These are phyloP conservation scores for Euphysa ruthae DNA, from an alignment of 30 jellyfish, hydroid and myxozoan genomes.

Conservation along the genomic window DNA sequence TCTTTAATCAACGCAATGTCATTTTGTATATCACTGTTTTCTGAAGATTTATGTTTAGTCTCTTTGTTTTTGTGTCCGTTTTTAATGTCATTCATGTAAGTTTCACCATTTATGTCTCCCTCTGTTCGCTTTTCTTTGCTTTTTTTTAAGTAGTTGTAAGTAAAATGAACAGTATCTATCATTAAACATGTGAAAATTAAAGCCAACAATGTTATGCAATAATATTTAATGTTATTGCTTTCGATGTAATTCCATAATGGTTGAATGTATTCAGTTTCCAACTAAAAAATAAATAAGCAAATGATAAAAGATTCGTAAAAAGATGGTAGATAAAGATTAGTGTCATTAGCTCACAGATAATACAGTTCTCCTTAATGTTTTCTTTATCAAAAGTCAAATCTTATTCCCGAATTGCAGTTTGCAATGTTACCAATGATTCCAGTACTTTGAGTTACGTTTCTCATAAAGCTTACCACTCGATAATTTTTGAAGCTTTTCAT, in stretches of 20 bases:
- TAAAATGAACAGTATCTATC: not conserved
- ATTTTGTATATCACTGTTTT: not conserved
- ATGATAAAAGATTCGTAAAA: too few relatives aligned
- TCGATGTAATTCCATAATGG: not conserved
- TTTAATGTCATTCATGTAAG: not conserved
- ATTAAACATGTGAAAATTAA: not conserved
- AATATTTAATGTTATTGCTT: not conserved
- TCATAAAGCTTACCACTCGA: too few relatives aligned
- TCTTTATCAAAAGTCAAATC: too few relatives aligned
- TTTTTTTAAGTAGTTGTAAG: not conserved
- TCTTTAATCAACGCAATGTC: conserved; percentile 21
- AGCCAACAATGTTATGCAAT: not conserved
- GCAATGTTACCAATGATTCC: too few relatives aligned
- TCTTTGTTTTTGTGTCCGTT: not conserved
- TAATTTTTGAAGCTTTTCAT: too few relatives aligned
- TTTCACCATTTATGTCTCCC: not conserved
- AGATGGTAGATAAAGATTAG: too few relatives aligned
- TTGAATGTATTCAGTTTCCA: not conserved
- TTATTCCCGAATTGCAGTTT: too few relatives aligned
- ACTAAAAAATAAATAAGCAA: not conserved
- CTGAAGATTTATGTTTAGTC: not conserved
- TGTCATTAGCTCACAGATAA: too few relatives aligned
- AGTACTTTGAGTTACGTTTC: too few relatives aligned
- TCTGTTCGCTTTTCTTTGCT: not conserved
- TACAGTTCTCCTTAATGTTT: too few relatives aligned